Evolutionary conservation across 2,797 vertebrate genomes (phyloP), one percentile per base, ranked within the genome.

Genomic region (Tarsius wallacei): DNA sequence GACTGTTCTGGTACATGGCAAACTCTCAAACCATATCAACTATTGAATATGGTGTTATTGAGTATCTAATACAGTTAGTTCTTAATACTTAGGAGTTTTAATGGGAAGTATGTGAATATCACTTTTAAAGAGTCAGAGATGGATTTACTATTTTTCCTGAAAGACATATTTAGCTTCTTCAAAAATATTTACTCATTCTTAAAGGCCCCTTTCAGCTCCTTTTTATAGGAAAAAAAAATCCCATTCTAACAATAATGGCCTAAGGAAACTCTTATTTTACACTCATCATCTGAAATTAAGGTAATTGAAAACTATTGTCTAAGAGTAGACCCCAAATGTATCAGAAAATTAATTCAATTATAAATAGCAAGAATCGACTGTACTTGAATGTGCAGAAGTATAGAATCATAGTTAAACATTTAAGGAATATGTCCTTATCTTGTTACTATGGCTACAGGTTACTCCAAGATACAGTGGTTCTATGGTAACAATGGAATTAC

Each of bases 401-500:
- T 51, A 97, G 98, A 98, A 93, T 16, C 64, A 47, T 66, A 97
- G 97, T 97, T 91, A 96, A 97, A 98, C 94, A 51, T 95, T 98
- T 97, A 85, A 96, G 81, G 66, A 95, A 82, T 97, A 82, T 42
- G 96, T 98, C 97, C 96, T 98, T 91, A 97, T 96, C 90, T 97
- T 80, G 98, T 98, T 98, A 97, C 98, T 97, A 98, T 98, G 97
- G 96, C 57, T 98, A 98, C 98, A 91, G 87, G 96, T 98, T 98
- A 97, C 77, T 97, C 95, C 71, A 86, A 96, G 97, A 97, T 94
- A 93, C 93, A 96, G 83, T 76, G 87, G 93, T 96, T 98, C 78
- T 90, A 11, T 94, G 96, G 96, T 94, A 98, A 98, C 26, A 55
- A 96, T 93, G 81, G 95, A 98, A 98, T 98, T 76, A 97, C 94